Percentiles rank a stretch among this genome's conserved stretches.
Conservation (phyloP, 1,140 invertebrate species). For the Aphis craccivora region DNA sequence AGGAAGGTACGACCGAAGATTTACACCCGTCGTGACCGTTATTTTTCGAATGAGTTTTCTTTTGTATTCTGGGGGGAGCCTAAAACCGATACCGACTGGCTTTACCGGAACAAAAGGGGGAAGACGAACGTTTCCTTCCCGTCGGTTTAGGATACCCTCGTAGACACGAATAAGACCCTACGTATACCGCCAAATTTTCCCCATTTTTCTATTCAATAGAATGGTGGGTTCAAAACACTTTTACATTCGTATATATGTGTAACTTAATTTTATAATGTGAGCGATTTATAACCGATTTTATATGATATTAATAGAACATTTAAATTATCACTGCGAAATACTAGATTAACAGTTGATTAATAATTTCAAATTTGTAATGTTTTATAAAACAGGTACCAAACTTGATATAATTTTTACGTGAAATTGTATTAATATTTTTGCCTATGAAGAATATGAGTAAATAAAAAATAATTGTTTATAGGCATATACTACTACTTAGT, state of each 20-base stretch:
- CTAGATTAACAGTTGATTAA: neutral
- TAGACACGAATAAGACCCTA: constrained; percentile 21
- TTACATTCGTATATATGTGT: neutral
- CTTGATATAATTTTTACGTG: neutral
- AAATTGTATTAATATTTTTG: neutral
- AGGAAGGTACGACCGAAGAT: constrained; percentile 25
- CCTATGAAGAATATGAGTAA: neutral
- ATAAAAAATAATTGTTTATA: neutral
- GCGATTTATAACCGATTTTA: constrained; percentile 31
- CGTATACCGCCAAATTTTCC: constrained; percentile 45
- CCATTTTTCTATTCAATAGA: constrained; percentile 23
- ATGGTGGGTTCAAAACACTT: neutral
- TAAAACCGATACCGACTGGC: constrained; percentile 38
- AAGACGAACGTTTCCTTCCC: constrained; percentile 50
- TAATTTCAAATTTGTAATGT: neutral
- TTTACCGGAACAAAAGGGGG: constrained; percentile 57
- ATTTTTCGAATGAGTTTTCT: constrained; percentile 51
- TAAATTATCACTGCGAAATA: neutral
- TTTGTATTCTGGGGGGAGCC: constrained; percentile 34
- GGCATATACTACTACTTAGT: neutral
- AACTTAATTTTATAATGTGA: neutral
- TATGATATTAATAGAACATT: neutral
- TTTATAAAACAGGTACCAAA: neutral
- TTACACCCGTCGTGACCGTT: constrained; percentile 52
- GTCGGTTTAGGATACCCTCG: constrained; percentile 9